These are phyloP conservation scores for Rhagoletis pomonella DNA, from an alignment of 1,140 invertebrate genomes.

Conservation along the genomic window DNA sequence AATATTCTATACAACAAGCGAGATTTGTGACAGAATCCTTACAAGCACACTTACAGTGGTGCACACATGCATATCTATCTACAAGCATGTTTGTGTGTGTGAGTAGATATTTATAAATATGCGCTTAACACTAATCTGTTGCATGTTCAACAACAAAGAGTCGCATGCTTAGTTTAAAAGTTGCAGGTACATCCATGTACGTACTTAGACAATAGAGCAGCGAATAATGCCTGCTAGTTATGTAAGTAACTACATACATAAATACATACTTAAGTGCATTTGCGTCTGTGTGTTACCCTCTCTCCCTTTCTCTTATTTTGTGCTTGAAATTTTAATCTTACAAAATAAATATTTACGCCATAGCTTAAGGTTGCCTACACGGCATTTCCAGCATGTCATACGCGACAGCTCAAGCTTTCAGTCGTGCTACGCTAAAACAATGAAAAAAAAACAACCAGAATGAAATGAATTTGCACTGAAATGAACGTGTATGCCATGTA, in stretches of 20 bases:
- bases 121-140: background rate
- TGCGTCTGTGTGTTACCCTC: background rate
- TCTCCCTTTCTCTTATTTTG: background rate
- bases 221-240: no score
- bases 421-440: background rate
- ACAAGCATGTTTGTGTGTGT: background rate
- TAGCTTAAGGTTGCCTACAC: background rate
- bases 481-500: no score
- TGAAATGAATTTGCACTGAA: no score
- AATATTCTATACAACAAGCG: no score
- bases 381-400: background rate
- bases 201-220: no score
- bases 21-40: no score
- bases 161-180: no score
- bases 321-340: constrained; percentile 41
- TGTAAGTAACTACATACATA: background rate
- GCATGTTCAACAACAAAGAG: background rate
- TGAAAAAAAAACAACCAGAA: background rate
- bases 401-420: background rate
- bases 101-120: background rate
- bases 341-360: background rate
- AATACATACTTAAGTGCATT: background rate
- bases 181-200: no score
- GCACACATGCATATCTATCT: background rate
- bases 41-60: no score